Evolutionary conservation across 2,888 invertebrate genomes (phyloP).

Genomic region (Marronus borbonicus): DNA sequence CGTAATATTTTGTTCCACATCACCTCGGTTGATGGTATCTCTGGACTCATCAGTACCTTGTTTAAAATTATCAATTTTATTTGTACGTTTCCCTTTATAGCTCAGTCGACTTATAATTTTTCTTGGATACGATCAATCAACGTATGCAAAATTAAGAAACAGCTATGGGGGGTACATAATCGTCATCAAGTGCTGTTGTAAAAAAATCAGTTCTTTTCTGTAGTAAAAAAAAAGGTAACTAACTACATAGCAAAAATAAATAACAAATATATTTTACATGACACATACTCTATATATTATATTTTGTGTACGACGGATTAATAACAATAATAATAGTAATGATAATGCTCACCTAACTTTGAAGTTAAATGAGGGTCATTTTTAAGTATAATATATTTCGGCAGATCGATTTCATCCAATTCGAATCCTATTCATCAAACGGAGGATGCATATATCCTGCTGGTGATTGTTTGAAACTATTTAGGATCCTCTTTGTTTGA

Average conservation of each 20-base stretch:
- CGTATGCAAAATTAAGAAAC: constrained; percentile 17
- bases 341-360: background rate
- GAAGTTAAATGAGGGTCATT: background rate
- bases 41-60: no score
- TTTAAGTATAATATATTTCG: background rate
- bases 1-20: no score
- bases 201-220: constrained; percentile 42
- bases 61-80: background rate
- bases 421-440: background rate
- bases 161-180: constrained; percentile 28
- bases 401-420: constrained; percentile 12
- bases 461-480: background rate
- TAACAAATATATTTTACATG: constrained; percentile 46
- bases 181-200: constrained; percentile 28
- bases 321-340: constrained; percentile 39
- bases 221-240: constrained; percentile 29
- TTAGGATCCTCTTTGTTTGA: background rate
- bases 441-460: background rate
- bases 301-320: constrained; percentile 27
- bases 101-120: background rate
- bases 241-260: constrained; percentile 46
- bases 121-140: constrained; percentile 6
- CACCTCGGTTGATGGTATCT: no score
- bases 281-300: constrained; percentile 34
- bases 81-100: constrained; percentile 1